Percentiles rank a stretch among this genome's conserved stretches.
phyloP scores from a whole-genome alignment of 2,797 vertebrate species.

The Muscicapa comitata region DNA sequence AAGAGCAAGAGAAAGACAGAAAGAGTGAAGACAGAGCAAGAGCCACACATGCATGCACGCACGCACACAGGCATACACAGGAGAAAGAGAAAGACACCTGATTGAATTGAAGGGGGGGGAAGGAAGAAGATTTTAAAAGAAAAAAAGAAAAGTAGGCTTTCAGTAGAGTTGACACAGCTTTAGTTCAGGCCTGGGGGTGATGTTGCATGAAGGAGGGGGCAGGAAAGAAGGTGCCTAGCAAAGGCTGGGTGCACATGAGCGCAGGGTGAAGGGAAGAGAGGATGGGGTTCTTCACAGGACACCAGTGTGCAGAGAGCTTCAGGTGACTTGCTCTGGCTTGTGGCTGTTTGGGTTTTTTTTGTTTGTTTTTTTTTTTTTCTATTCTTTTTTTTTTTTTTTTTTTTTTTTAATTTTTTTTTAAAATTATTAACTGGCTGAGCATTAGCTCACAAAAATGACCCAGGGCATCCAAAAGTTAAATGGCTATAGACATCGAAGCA shows the following conservation, averaged over 20 bases:
- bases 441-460: constrained; percentile 61
- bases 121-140: constrained; percentile 20
- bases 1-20: constrained; percentile 29
- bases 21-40: background rate
- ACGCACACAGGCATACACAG: constrained; percentile 55
- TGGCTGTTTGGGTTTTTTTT: background rate
- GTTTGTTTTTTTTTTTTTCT: no score
- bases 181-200: background rate
- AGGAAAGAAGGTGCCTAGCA: background rate
- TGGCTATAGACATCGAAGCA: constrained; percentile 70
- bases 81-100: constrained; percentile 66
- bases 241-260: background rate
- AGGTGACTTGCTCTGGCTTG: constrained; percentile 46
- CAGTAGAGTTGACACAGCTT: constrained; percentile 49
- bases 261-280: background rate
- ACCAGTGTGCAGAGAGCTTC: constrained; percentile 57
- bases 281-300: constrained; percentile 43
- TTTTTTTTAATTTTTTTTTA: background rate
- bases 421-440: constrained; percentile 61
- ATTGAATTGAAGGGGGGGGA: background rate
- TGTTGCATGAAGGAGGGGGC: background rate
- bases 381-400: background rate
- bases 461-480: constrained; percentile 67
- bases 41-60: background rate
- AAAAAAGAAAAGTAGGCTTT: constrained; percentile 31